Evolutionary conservation across 2,797 vertebrate species (phyloP).

Genomic region (Oryzias dopingdopingensis): DNA sequence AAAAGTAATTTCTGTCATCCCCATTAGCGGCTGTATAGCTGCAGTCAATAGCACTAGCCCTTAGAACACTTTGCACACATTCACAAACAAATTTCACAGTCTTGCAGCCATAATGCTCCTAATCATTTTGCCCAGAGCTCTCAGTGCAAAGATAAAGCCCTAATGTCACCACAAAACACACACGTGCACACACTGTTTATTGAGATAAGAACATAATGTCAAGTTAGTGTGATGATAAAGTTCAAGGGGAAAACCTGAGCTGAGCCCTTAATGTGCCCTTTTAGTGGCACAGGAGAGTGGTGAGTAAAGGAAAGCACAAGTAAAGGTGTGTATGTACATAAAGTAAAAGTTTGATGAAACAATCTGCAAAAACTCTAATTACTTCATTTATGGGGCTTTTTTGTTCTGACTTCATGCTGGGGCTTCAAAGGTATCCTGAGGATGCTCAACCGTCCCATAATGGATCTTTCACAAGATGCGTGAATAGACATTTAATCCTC

Average conservation of each 20-base stretch:
- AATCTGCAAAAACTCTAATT: background rate
- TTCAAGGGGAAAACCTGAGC: constrained; percentile 61
- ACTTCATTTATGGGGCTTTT: too few species aligned
- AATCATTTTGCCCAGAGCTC: constrained; percentile 55
- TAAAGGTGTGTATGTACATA: background rate
- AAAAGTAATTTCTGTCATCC: constrained; percentile 20
- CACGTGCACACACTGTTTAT: constrained; percentile 37
- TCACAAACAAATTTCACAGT: constrained; percentile 31
- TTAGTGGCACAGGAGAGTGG: constrained; percentile 22
- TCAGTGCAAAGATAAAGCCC: constrained; percentile 51
- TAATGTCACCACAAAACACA: constrained; percentile 49
- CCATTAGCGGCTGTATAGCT: constrained; percentile 50
- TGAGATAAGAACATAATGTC: constrained; percentile 62
- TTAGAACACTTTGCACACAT: constrained; percentile 29
- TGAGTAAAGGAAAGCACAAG: constrained; percentile 2
- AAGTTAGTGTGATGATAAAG: constrained; percentile 59
- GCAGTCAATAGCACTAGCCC: constrained; percentile 61
- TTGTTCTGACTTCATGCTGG: too few species aligned
- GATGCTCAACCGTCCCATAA: too few species aligned
- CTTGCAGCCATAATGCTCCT: constrained; percentile 48
- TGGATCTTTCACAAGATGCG: too few species aligned
- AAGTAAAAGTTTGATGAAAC: background rate
- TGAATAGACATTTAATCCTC: too few species aligned
- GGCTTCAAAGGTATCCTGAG: too few species aligned
- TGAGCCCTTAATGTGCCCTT: constrained; percentile 50